phyloP scores from a whole-genome alignment of 2,797 vertebrate genomes.

The Antrozous pallidus region DNA sequence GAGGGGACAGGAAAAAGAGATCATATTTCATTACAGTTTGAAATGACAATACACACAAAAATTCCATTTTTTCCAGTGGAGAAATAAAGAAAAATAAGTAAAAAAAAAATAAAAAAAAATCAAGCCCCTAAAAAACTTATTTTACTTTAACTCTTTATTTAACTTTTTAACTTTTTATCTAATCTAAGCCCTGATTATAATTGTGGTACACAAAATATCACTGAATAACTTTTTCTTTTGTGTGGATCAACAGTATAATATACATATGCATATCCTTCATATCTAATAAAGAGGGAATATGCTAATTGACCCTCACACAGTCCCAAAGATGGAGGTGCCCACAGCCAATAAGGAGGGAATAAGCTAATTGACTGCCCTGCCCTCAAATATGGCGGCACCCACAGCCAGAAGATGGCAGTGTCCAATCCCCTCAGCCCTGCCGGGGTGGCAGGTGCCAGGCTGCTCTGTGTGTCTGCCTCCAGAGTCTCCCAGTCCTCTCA shows the following conservation, averaged over 20 bases:
- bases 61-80: background rate
- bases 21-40: background rate
- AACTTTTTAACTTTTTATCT: background rate
- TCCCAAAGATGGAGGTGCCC: no score
- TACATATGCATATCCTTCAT: no score
- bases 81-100: background rate
- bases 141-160: background rate
- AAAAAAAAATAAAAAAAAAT: background rate
- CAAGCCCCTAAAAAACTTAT: background rate
- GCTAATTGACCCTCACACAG: no score
- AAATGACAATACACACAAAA: background rate
- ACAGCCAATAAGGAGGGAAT: no score
- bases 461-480: no score
- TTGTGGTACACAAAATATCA: background rate
- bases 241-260: background rate
- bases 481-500: no score
- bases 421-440: no score
- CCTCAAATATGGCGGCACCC: no score
- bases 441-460: no score
- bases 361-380: no score
- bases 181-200: background rate
- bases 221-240: background rate
- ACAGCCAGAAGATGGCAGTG: no score
- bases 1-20: background rate
- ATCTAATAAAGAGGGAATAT: no score